phyloP scores from a whole-genome alignment of 2,113 vertebrate genomes.

The Tachycineta bicolor region DNA sequence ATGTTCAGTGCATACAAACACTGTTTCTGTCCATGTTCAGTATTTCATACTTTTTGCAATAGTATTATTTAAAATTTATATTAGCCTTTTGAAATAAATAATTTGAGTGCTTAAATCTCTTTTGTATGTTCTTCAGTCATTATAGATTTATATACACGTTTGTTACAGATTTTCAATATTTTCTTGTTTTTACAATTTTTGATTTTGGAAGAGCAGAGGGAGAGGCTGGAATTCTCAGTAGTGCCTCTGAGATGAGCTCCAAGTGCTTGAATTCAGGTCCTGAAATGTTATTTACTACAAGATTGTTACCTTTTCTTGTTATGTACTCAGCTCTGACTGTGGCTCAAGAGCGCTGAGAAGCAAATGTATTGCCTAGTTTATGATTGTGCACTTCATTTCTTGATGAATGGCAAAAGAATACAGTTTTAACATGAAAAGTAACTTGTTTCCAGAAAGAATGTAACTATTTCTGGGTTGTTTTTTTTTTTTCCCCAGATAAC shows the following conservation, averaged over 20 bases:
- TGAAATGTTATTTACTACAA: neutral
- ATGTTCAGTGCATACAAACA: neutral
- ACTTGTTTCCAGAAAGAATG: neutral
- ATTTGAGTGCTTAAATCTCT: neutral
- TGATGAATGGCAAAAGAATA: neutral
- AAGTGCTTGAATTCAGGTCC: neutral
- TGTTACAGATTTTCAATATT: neutral
- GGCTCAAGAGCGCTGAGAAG: neutral
- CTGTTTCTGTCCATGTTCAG: neutral
- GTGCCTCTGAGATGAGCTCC: neutral
- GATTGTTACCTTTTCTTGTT: neutral
- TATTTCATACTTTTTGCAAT: neutral
- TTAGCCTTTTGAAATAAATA: neutral
- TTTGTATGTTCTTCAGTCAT: neutral
- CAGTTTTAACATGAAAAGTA: neutral
- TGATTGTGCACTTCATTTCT: neutral
- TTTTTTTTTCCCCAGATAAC: constrained; percentile 74
- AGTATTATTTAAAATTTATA: neutral
- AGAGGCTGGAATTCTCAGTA: neutral
- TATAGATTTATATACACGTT: neutral
- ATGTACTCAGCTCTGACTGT: neutral
- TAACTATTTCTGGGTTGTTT: neutral
- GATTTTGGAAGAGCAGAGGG: neutral
- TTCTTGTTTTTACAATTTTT: neutral
- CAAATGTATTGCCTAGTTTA: neutral